phyloP scores from a whole-genome alignment of 2,888 invertebrate species.

The Hydroisotoma schaefferi region DNA sequence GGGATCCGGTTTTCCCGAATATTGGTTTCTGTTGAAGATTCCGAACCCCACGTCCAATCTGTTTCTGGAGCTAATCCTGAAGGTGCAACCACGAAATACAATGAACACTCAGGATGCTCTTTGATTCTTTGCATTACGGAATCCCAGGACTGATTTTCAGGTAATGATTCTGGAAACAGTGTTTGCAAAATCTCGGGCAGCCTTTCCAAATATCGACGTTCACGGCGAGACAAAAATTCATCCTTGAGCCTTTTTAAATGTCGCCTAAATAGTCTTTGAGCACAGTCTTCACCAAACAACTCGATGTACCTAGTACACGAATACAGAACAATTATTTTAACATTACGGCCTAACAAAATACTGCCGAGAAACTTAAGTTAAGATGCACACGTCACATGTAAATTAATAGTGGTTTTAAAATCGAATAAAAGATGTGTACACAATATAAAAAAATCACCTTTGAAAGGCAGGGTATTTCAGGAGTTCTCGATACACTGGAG shows the following conservation, averaged over 20 bases:
- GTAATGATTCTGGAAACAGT: conserved; percentile 65
- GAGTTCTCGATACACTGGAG: conserved; percentile 47
- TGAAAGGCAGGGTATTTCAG: conserved; percentile 49
- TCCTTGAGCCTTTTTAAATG: conserved; percentile 78
- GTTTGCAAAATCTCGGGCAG: conserved; percentile 72
- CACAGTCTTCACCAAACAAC: conserved; percentile 80
- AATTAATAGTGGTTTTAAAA: background rate
- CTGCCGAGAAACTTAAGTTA: too few species aligned
- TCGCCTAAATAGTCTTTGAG: conserved; percentile 70
- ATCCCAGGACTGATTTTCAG: conserved; percentile 62
- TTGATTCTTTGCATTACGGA: conserved; percentile 75
- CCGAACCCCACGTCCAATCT: conserved; percentile 64
- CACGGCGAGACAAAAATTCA: conserved; percentile 71
- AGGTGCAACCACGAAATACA: conserved; percentile 83
- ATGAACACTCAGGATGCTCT: conserved; percentile 86
- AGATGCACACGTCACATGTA: too few species aligned
- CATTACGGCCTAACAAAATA: too few species aligned
- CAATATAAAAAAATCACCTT: conserved; percentile 26
- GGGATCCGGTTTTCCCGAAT: conserved; percentile 77
- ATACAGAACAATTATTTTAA: background rate
- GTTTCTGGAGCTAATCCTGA: conserved; percentile 53
- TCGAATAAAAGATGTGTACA: background rate
- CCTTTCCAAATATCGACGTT: conserved; percentile 72
- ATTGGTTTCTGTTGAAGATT: conserved; percentile 61
- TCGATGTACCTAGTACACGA: conserved; percentile 63